Conservation (phyloP, 2,113 vertebrate genomes). For the Gymnocephalus cernua region DNA sequence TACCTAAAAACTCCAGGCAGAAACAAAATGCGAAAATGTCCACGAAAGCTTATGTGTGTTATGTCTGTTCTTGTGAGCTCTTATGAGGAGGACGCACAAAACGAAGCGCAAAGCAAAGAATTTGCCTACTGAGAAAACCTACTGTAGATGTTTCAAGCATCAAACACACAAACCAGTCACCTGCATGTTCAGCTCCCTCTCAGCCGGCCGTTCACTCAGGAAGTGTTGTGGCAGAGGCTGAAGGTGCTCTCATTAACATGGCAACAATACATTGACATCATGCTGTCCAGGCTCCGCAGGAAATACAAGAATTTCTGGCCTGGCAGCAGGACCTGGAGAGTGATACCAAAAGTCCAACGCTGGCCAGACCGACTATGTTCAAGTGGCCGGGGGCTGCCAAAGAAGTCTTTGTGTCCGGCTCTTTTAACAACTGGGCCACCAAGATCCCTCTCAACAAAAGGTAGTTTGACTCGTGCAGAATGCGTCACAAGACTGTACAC, state of each 20-base stretch:
- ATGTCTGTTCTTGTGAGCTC: neutral
- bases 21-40: neutral
- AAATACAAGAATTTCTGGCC: slow-evolving; percentile 94
- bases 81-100: neutral
- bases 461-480: slow-evolving; percentile 70
- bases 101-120: neutral
- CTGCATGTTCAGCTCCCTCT: neutral
- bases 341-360: slow-evolving; percentile 85
- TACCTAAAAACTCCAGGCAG: neutral
- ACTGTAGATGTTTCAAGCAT: neutral
- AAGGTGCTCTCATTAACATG: neutral
- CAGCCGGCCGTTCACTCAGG: neutral
- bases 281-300: slow-evolving; percentile 82
- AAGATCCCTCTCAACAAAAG: slow-evolving; percentile 97
- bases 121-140: neutral
- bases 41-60: neutral
- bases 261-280: slow-evolving; percentile 2
- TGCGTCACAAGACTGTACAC: neutral
- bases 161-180: neutral
- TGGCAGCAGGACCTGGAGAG: slow-evolving; percentile 96
- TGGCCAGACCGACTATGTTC: slow-evolving; percentile 93
- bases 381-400: slow-evolving; percentile 92
- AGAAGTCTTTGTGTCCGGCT: slow-evolving; percentile 94
- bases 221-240: neutral
- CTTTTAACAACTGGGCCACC: slow-evolving; percentile 97